Evolutionary conservation across 2,113 vertebrate genomes (phyloP).

Genomic region (Ameiurus melas): DNA sequence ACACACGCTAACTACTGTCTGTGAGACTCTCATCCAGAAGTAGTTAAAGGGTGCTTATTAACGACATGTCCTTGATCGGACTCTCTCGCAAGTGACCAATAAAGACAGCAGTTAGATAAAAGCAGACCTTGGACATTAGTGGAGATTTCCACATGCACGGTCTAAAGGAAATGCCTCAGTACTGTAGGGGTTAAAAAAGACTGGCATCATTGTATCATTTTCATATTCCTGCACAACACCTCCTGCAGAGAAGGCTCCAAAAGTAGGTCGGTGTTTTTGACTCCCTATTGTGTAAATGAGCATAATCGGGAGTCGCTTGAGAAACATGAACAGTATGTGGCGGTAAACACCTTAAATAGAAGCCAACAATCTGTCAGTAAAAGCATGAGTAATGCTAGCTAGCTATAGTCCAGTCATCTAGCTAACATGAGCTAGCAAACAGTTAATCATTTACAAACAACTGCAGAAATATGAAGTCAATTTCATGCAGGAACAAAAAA

Average conservation of each 20-base stretch:
- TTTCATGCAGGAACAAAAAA: neutral
- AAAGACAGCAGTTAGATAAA: constrained; percentile 5
- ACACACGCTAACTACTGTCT: neutral
- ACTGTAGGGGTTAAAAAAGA: neutral
- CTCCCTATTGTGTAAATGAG: constrained; percentile 1
- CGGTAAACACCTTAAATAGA: neutral
- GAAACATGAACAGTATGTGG: constrained; percentile 3
- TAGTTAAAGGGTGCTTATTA: constrained; percentile 38
- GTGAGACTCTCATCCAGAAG: constrained; percentile 16
- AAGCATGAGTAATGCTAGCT: neutral
- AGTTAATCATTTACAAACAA: neutral
- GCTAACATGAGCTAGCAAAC: neutral
- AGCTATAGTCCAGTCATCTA: neutral
- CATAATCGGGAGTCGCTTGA: neutral
- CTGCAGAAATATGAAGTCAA: neutral
- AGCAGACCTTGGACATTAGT: constrained; percentile 14
- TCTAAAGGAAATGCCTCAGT: neutral
- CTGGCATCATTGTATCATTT: constrained; percentile 16
- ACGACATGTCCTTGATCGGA: constrained; percentile 37
- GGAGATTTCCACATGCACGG: constrained; percentile 22
- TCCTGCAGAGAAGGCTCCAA: constrained; percentile 11
- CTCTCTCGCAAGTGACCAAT: neutral
- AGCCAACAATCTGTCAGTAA: neutral
- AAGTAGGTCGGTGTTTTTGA: constrained; percentile 21
- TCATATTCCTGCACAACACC: constrained; percentile 14